A percentile compares a stretch with the other conserved stretches of the same genome.
These are phyloP conservation scores for Epinotia bilunana DNA, from an alignment of 2,888 invertebrate genomes.

Conservation along the genomic window DNA sequence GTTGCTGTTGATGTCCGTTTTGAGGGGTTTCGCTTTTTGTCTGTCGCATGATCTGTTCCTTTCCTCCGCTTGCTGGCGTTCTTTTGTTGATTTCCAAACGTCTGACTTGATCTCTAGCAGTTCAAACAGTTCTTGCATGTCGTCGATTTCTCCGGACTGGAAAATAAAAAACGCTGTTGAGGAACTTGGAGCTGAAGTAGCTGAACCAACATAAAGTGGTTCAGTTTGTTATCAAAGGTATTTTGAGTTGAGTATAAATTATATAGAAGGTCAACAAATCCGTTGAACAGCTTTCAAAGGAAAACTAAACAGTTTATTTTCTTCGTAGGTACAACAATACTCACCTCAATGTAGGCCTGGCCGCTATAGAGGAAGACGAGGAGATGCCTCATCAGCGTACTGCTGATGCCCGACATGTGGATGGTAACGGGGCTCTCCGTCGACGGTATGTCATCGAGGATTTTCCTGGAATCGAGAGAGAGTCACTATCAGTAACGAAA, in stretches of 20 bases:
- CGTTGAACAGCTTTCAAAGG: background rate
- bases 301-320: background rate
- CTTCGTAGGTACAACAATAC: constrained; percentile 46
- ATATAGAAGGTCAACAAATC: background rate
- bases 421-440: constrained; percentile 90
- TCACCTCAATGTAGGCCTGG: constrained; percentile 91
- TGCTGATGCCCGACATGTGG: constrained; percentile 93
- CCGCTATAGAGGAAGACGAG: constrained; percentile 94
- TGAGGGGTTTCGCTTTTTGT: constrained; percentile 75
- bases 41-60: constrained; percentile 80
- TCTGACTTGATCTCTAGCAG: constrained; percentile 94
- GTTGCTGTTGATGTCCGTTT: constrained; percentile 82
- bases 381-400: constrained; percentile 91
- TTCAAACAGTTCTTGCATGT: constrained; percentile 92
- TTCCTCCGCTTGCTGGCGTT: constrained; percentile 81
- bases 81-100: constrained; percentile 86
- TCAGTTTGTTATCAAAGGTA: background rate
- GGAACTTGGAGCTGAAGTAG: background rate
- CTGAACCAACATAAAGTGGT: background rate
- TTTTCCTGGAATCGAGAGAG: constrained; percentile 78
- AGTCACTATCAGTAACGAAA: constrained; percentile 22
- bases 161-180: constrained; percentile 60
- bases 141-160: constrained; percentile 92
- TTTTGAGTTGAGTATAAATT: background rate
- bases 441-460: constrained; percentile 89